Percentiles rank a stretch among this genome's conserved stretches.
These are phyloP conservation scores for Gymnothorax javanicus DNA, from an alignment of 2,797 vertebrate species.

Conservation along the genomic window DNA sequence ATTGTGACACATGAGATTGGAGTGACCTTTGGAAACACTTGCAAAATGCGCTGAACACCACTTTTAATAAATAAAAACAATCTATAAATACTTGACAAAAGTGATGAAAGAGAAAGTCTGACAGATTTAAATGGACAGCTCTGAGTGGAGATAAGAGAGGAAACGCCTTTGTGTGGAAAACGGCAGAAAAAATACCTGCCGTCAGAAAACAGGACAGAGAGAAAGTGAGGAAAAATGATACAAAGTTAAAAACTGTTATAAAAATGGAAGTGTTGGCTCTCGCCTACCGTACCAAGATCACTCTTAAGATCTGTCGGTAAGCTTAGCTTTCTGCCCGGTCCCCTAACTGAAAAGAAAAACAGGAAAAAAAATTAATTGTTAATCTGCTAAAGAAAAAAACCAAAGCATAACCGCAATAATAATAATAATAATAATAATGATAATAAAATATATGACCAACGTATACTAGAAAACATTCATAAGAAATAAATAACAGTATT, in stretches of 20 bases:
- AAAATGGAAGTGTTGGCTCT: conserved; percentile 75
- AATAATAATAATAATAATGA: not conserved
- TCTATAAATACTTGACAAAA: conserved; percentile 35
- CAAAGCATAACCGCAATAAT: not conserved
- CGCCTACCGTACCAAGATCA: conserved; percentile 99
- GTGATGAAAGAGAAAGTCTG: not conserved
- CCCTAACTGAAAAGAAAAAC: conserved; percentile 99
- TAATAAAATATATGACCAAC: not conserved
- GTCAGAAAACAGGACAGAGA: conserved; percentile 49
- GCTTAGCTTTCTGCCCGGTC: conserved; percentile 99
- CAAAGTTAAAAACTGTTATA: conserved; percentile 35
- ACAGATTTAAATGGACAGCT: conserved; percentile 48
- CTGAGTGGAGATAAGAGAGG: conserved; percentile 33
- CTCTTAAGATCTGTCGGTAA: conserved; percentile 99
- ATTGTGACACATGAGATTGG: conserved; percentile 66
- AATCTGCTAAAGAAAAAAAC: conserved; percentile 65
- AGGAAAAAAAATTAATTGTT: conserved; percentile 76
- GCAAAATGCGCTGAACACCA: conserved; percentile 77
- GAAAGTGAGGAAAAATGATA: conserved; percentile 52
- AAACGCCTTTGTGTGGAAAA: conserved; percentile 41
- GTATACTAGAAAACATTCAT: conserved; percentile 29
- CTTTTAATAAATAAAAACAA: conserved; percentile 29
- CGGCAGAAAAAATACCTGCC: conserved; percentile 37
- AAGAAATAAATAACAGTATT: not conserved
- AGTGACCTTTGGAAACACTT: conserved; percentile 78